A percentile compares a stretch with the other conserved stretches of the same genome.
Conservation (phyloP, 2,797 vertebrate species). For the Enteromius anoplus region DNA sequence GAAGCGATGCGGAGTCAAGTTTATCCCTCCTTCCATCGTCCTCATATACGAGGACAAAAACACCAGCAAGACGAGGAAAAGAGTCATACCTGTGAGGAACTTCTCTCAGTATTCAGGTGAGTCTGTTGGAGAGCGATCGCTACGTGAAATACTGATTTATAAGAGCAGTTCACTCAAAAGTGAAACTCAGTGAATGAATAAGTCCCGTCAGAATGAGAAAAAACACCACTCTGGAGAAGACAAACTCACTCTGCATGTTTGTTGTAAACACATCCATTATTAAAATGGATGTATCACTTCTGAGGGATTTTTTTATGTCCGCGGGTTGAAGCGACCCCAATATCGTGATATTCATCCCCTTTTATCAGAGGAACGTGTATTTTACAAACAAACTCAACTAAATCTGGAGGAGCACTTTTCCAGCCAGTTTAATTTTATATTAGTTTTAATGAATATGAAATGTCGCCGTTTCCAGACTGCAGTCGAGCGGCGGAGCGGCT, state of each 20-base stretch:
- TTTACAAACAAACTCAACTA: too few species aligned
- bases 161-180: background rate
- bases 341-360: too few species aligned
- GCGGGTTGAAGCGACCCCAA: too few species aligned
- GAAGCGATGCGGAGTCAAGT: conserved; percentile 88
- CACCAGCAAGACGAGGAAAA: conserved; percentile 78
- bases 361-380: too few species aligned
- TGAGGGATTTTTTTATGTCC: too few species aligned
- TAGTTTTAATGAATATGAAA: background rate
- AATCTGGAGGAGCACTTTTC: too few species aligned
- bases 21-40: conserved; percentile 86
- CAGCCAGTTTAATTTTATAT: background rate
- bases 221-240: background rate
- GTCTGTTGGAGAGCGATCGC: background rate
- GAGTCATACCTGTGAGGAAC: conserved; percentile 88
- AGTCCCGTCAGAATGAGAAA: background rate
- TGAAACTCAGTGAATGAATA: background rate
- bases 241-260: background rate
- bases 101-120: conserved; percentile 89
- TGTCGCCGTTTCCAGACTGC: conserved; percentile 77
- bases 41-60: conserved; percentile 82
- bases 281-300: background rate
- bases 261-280: background rate
- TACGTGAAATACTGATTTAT: background rate
- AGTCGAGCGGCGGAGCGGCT: conserved; percentile 85